These are phyloP conservation scores for Catharus minimus DNA, from an alignment of 2,113 vertebrate genomes.

Conservation along the genomic window DNA sequence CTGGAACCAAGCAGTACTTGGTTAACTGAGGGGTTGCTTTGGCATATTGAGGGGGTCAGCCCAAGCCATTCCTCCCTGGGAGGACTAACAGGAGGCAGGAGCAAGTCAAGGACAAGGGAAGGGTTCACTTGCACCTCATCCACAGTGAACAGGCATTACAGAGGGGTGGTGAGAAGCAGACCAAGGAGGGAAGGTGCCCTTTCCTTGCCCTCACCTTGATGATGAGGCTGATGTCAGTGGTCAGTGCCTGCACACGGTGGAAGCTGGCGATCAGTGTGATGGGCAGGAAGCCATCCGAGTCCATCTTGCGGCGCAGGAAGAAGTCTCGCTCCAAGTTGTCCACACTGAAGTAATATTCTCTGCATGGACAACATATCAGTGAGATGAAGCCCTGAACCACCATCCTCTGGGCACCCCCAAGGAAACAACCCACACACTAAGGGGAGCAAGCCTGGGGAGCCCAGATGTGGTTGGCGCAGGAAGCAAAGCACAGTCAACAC, in stretches of 20 bases:
- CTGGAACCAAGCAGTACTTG: conserved; percentile 44
- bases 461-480: not conserved
- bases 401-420: not conserved
- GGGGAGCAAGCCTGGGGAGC: not conserved
- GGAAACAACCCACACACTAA: not conserved
- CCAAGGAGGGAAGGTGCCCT: not conserved
- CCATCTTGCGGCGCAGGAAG: conserved; percentile 96
- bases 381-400: not conserved
- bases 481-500: rapidly evolving
- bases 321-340: conserved; percentile 97
- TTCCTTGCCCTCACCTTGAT: conserved; percentile 76
- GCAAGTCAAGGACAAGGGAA: not conserved
- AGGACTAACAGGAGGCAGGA: not conserved
- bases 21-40: not conserved
- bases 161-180: not conserved
- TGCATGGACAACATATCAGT: conserved; percentile 1
- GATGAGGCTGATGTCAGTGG: conserved; percentile 91
- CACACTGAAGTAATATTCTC: conserved; percentile 98
- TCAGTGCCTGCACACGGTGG: conserved; percentile 94
- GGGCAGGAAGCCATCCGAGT: conserved; percentile 91
- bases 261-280: conserved; percentile 92
- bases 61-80: not conserved
- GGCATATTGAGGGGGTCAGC: rapidly evolving
- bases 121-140: not conserved
- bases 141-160: not conserved